Evolutionary conservation across 2,113 vertebrate genomes (phyloP), one percentile per base, ranked within the genome.

Genomic region (Trichechus manatus): DNA sequence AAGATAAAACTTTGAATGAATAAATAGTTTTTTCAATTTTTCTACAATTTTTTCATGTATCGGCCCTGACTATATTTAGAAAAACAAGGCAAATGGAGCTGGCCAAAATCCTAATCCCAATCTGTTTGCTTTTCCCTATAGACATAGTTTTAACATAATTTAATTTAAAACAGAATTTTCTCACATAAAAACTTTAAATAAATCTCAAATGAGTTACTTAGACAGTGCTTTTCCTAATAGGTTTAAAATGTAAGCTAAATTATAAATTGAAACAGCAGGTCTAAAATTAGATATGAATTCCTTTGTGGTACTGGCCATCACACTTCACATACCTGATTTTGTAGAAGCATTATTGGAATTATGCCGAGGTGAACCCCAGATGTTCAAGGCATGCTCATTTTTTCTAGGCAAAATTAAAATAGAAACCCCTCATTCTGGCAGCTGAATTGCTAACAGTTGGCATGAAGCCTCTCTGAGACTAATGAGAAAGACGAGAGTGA

Each of bases 341-440:
- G 75, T 42, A 94, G 96, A 96, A 97, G 66, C 61, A 42, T 87
- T 96, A 44, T 61, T 97, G 97, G 95, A 97, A 97, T 81, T 87
- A 88, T 39, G 90, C 95, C 7, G 3, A 83, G 63, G 92, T 92
- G 78, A 94, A 82, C 95, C 96, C 96, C 96, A 97, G 96, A 97
- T 97, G 97, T 96, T 98, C 88, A 95, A 91, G 82, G 36, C 94
- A 96, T 0, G 1, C 80, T 97, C 90, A 70, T 74, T 96, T 88
- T 88, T 98, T 96, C 88, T 59, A 82, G 47, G 61, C 78, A 92
- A 97, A 98, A 97, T 97, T 93, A 97, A 98, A 98, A 97, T 89
- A 96, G 94, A 97, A 96, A 88, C 88, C 68, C 85, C 79, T 88
- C n/a, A 25, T 92, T 91, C 89, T 96, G 96, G 97, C 97, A 96